Conservation (phyloP, 2,888 invertebrate genomes). For the Sphaeridia pumilis region DNA sequence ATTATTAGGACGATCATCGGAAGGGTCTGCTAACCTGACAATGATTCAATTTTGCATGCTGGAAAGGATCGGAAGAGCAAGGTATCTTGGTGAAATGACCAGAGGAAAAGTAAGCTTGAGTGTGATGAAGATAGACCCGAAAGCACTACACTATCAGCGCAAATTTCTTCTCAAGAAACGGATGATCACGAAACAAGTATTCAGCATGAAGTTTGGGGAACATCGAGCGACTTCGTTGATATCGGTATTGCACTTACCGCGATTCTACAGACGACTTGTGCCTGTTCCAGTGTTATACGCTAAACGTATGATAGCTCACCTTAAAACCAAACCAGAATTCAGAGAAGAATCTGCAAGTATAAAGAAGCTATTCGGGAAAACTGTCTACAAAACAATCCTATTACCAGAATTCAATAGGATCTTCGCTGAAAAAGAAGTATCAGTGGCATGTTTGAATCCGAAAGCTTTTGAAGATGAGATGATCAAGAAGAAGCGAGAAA, state of each 20-base stretch:
- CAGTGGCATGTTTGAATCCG: slow-evolving; percentile 12
- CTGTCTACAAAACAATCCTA: slow-evolving; percentile 6
- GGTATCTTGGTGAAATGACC: slow-evolving; percentile 57
- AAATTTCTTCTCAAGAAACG: slow-evolving; percentile 50
- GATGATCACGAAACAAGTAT: slow-evolving; percentile 51
- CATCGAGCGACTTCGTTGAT: slow-evolving; percentile 20
- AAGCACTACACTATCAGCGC: slow-evolving; percentile 52
- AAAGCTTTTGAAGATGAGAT: slow-evolving; percentile 7
- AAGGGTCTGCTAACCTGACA: slow-evolving; percentile 44
- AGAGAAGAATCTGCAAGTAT: slow-evolving; percentile 11
- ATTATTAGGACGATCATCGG: slow-evolving; percentile 42
- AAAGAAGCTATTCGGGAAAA: slow-evolving; percentile 18
- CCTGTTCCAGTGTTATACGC: slow-evolving; percentile 9
- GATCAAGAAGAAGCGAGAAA: slow-evolving; percentile 2
- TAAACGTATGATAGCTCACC: slow-evolving; percentile 12
- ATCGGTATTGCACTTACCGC: slow-evolving; percentile 46
- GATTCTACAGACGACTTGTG: slow-evolving; percentile 45
- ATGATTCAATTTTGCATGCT: slow-evolving; percentile 55
- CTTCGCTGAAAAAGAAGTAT: slow-evolving; percentile 10
- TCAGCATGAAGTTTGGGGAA: slow-evolving; percentile 23
- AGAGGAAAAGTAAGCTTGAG: slow-evolving; percentile 50
- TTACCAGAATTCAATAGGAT: slow-evolving; percentile 11
- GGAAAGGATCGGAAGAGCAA: slow-evolving; percentile 57
- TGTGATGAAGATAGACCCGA: slow-evolving; percentile 46
- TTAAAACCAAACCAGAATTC: slow-evolving; percentile 11